Percentiles rank a stretch among this genome's conserved stretches.
Conservation (phyloP, 2,113 vertebrate genomes). For the human (Homo sapiens) region GRCh38 chr2:47924001-47924500, state of each 20-base stretch:
- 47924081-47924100: neutral
- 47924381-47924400: neutral
- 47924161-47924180: neutral
- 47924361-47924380: neutral
- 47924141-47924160: neutral
- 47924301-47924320: neutral
- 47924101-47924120: slow-evolving; percentile 1
- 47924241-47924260: neutral
- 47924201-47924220: neutral
- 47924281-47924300: neutral
- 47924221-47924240: neutral
- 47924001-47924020: slow-evolving; percentile 13
- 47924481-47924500: neutral
- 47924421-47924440: neutral
- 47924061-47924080: neutral
- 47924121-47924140: neutral
- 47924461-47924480: neutral
- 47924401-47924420: neutral
- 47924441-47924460: neutral
- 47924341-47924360: neutral
- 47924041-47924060: slow-evolving; percentile 3
- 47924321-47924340: neutral
- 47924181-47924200: neutral
- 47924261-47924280: neutral
- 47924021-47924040: neutral